These are phyloP conservation scores for Otocyon megalotis DNA, from an alignment of 2,113 vertebrate genomes.

Conservation along the genomic window DNA sequence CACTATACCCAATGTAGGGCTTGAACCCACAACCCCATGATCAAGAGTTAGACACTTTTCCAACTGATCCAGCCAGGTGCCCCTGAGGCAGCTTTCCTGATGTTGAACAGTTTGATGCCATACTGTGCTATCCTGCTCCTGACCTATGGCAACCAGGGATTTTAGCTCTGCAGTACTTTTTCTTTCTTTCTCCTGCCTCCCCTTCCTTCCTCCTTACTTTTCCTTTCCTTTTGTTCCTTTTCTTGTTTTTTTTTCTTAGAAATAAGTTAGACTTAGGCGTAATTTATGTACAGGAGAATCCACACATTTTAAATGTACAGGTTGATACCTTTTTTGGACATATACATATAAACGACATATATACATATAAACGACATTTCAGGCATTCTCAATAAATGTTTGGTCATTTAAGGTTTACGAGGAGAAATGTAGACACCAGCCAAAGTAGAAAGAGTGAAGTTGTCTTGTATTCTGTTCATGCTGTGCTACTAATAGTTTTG, in stretches of 20 bases:
- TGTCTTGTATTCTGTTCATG: constrained; percentile 13
- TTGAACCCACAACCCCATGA: neutral
- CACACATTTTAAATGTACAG: neutral
- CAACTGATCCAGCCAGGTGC: neutral
- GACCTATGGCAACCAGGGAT: neutral
- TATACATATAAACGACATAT: neutral
- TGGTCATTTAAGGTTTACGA: neutral
- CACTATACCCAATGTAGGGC: neutral
- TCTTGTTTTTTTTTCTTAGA: neutral
- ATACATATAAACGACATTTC: neutral
- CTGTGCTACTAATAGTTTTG: constrained; percentile 5
- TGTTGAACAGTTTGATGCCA: neutral
- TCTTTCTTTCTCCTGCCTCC: neutral
- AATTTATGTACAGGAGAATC: constrained; percentile 31
- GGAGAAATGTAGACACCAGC: neutral
- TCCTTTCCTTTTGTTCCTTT: neutral
- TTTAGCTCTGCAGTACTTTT: neutral
- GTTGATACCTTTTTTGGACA: neutral
- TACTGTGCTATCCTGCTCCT: neutral
- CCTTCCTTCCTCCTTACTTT: neutral
- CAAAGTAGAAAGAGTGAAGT: constrained; percentile 26
- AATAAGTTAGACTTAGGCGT: constrained; percentile 12
- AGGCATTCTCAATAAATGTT: neutral
- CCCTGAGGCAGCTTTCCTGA: neutral
- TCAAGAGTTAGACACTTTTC: neutral